A percentile compares a stretch with the other conserved stretches of the same genome.
These are phyloP conservation scores for Bruchidius siliquastri DNA, from an alignment of 2,888 invertebrate genomes.

Conservation along the genomic window DNA sequence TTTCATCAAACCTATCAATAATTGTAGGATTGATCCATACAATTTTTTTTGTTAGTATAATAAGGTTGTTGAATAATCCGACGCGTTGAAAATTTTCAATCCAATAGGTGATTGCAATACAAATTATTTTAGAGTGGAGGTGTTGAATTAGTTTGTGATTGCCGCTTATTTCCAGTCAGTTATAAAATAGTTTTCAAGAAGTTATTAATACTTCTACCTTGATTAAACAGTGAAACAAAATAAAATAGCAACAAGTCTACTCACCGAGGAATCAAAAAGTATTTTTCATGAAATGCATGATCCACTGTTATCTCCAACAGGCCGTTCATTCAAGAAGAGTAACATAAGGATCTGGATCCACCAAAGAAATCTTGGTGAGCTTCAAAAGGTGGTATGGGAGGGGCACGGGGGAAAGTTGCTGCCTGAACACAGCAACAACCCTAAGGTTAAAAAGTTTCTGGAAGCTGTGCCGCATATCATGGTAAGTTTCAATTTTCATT, in stretches of 20 bases:
- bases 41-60: too few species aligned
- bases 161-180: too few species aligned
- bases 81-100: too few species aligned
- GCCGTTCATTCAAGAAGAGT: conserved; percentile 49
- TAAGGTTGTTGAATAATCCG: too few species aligned
- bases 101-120: too few species aligned
- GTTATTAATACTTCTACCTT: too few species aligned
- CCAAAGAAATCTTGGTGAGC: conserved; percentile 79
- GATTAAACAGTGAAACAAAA: background rate
- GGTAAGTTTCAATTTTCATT: conserved; percentile 53
- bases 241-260: too few species aligned
- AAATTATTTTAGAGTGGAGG: too few species aligned
- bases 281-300: background rate
- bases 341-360: conserved; percentile 95
- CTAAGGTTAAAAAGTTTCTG: conserved; percentile 76
- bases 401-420: conserved; percentile 81
- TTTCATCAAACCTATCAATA: too few species aligned
- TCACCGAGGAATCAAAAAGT: background rate
- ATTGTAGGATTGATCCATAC: too few species aligned
- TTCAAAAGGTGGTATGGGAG: conserved; percentile 86
- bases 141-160: too few species aligned
- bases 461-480: conserved; percentile 92
- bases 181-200: too few species aligned
- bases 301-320: background rate
- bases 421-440: conserved; percentile 79